Evolutionary conservation across 2,797 vertebrate genomes (phyloP).

Genomic region (Acanthurus lineatus): DNA sequence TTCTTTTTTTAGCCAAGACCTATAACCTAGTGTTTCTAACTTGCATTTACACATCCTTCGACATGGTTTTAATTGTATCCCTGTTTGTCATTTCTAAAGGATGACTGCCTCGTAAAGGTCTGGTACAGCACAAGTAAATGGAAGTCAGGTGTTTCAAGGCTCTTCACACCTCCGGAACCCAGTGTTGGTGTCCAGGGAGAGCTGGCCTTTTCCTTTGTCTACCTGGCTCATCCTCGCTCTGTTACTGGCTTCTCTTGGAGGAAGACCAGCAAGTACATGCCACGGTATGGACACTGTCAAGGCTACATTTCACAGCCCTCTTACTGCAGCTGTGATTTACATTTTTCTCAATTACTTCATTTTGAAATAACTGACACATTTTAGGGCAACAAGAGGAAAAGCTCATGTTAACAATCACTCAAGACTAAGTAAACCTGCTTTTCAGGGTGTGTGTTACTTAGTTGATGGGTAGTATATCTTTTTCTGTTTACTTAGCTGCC

Average conservation of each 20-base stretch:
- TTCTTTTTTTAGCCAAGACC: background rate
- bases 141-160: slow-evolving; percentile 87
- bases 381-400: slow-evolving; percentile 2
- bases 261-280: slow-evolving; percentile 97
- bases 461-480: background rate
- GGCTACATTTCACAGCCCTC: background rate
- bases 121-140: slow-evolving; percentile 96
- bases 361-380: background rate
- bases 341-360: background rate
- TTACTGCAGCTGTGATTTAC: background rate
- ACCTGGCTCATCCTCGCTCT: slow-evolving; percentile 97
- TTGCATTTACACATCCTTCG: background rate
- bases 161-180: slow-evolving; percentile 85
- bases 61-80: background rate
- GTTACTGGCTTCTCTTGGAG: slow-evolving; percentile 97
- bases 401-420: background rate
- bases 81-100: slow-evolving; percentile 79
- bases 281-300: slow-evolving; percentile 84
- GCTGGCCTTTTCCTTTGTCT: slow-evolving; percentile 94
- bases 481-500: background rate
- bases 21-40: background rate
- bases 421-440: background rate
- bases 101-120: slow-evolving; percentile 97
- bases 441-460: slow-evolving; percentile 1
- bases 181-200: slow-evolving; percentile 82